Evolutionary conservation across 2,888 invertebrate species (phyloP), one percentile per base, ranked within the genome.

Genomic region (Zaprionus lineosus): DNA sequence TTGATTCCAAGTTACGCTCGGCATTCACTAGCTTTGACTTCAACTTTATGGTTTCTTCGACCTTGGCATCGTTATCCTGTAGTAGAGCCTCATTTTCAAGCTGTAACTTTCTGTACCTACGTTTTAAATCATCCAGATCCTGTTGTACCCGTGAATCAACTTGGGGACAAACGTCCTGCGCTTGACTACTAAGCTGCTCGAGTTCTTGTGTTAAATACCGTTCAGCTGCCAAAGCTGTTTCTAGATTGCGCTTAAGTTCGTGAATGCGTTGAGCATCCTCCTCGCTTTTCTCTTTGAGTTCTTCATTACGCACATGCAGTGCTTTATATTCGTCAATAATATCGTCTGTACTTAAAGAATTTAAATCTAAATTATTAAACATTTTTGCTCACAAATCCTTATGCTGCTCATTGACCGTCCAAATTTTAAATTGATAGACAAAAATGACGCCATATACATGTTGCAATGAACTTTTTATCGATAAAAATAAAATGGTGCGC

Each of bases 221-320:
- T 50, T 89, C 88, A 0, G 88, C 86, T 0, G 89, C 87, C 5
- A 66, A 55, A 0, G 89, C 83, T 0, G 89, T 89, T 9, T 89
- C 87, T 37, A 89, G 59, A 48, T 68, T 88, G 4, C 90, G 79
- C 52, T 86, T 86, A 0, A 90, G 63, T 3, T 89, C 88, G 43
- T 89, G 74, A n/a, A 90, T 88, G 14, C 84, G 74, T 40, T 90
- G 90, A 0, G 86, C 81, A 48, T 89, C 88, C 1, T 74, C 50
- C 21, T 90, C 90, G 7, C 76, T 71, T 1, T 47, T 46, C 3
- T 75, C 41, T 14, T 84, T 82, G 0, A 89, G 57, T 1, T 86
- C 74, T 12, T 75, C 60, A 53, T 85, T 87, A 1, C 79, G 73
- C 3, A 82, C 75, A 19, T 76, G 76, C 1, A 90, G 48, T 21